Base-by-base conservation (phyloP, 2,888 invertebrate genomes). In the Mellilla xanthometata region DNA sequence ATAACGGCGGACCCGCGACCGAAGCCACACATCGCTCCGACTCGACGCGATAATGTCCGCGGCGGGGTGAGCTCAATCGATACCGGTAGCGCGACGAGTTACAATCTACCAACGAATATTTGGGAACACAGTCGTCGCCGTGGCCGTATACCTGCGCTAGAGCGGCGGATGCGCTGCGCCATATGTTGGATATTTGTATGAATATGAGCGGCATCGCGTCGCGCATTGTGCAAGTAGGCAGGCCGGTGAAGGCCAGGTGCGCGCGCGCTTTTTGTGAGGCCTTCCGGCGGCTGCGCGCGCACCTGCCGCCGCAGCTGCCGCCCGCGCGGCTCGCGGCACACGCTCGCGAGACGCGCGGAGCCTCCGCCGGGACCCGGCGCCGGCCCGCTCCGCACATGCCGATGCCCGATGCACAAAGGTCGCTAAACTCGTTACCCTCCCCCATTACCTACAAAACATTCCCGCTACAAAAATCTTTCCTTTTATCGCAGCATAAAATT, bases 231-330 rank as follows among this genome's bases (percentile, higher is more conserved):
- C 86, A 84, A 83, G 85, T 70, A 73, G 76, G 76, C 58, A 60
- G 61, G 59, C 49, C 62, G 62, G 65, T 60, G 67, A 59, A 60
- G 70, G 72, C 88, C 88, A 87, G 88, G 88, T 87, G 89, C 80
- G 79, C 71, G 69, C 65, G 67, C 73, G 74, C 70, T 88, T 87
- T 88, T 86, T 87, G 85, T 86, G 77, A 72, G 77, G 79, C 85
- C 79, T 81, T 84, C 87, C 86, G 81, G 75, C 81, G 83, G 87
- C 69, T 74, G 76, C 72, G 68, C 64, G 48, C 55, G 55, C 56
- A 57, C 61, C 53, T 57, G 57, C 55, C 53, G 39, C 33, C 49
- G 12, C 53, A 55, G 57, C 55, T 55, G 55, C 51, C 55, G 46
- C 52, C 42, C 28, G 53, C 49, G 55, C 58, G 56, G 60, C 54